Evolutionary conservation across 53 echinoderm and acorn worm genomes (phyloP).

Genomic region (Antedon mediterranea): DNA sequence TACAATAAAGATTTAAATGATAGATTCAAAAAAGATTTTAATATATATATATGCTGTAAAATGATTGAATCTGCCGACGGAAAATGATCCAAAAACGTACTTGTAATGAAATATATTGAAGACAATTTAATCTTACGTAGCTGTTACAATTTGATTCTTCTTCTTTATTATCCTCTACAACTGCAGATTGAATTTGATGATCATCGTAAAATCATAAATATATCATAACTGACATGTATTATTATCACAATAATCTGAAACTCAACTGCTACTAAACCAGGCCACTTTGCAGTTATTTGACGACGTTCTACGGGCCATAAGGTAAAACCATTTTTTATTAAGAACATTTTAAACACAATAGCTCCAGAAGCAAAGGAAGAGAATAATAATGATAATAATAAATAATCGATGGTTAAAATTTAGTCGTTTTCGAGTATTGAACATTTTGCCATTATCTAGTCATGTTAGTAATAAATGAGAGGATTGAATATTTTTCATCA

Average conservation of each 20-base stretch:
- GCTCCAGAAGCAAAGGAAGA: background rate
- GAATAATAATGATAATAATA: background rate
- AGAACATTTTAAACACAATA: background rate
- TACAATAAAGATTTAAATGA: too few species aligned
- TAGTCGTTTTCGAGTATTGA: background rate
- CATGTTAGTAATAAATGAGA: background rate
- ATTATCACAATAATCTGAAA: background rate
- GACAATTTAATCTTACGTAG: too few species aligned
- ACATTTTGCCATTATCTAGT: background rate
- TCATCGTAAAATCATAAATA: background rate
- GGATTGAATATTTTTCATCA: background rate
- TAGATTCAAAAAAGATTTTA: too few species aligned
- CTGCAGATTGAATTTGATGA: background rate
- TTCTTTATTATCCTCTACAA: background rate
- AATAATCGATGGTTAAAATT: background rate
- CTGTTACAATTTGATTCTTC: background rate
- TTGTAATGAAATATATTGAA: too few species aligned
- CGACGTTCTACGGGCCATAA: background rate
- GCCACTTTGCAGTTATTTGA: background rate
- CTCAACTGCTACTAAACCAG: background rate
- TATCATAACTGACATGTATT: background rate
- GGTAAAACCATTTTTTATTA: background rate
- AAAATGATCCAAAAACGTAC: too few species aligned
- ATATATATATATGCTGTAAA: too few species aligned
- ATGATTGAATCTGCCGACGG: too few species aligned